Evolutionary conservation across 2,797 vertebrate genomes (phyloP).

Genomic region (Hoplostethus atlanticus): DNA sequence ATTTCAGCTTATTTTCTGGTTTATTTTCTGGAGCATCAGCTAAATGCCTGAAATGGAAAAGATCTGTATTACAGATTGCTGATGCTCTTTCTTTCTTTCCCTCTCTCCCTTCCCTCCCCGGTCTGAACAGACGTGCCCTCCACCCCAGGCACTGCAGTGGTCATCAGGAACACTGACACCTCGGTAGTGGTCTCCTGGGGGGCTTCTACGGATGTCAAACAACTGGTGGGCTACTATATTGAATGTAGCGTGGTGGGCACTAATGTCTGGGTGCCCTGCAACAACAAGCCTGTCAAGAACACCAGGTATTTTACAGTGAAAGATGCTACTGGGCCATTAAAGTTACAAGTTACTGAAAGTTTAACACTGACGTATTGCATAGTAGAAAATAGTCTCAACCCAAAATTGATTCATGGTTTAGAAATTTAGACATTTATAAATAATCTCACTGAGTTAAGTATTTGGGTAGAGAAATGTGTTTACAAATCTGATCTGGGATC

Average conservation of each 20-base stretch:
- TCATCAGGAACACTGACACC: constrained; percentile 90
- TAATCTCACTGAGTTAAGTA: no score
- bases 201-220: constrained; percentile 89
- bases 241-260: constrained; percentile 90
- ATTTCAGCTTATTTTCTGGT: no score
- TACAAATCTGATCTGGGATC: no score
- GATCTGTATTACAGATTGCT: background rate
- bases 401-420: no score
- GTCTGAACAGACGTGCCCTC: constrained; percentile 89
- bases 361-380: background rate
- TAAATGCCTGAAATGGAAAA: no score
- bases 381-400: background rate
- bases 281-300: constrained; percentile 96
- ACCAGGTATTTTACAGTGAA: constrained; percentile 85
- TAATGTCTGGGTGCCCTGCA: constrained; percentile 92
- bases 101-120: background rate
- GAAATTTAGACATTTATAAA: no score
- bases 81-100: background rate
- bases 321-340: background rate
- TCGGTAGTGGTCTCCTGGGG: constrained; percentile 93
- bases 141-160: constrained; percentile 87
- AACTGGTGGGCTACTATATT: constrained; percentile 94
- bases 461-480: no score
- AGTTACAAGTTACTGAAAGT: background rate
- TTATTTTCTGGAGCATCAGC: no score